These are phyloP conservation scores for Caloenas nicobarica DNA, from an alignment of 2,113 vertebrate genomes.

Conservation along the genomic window DNA sequence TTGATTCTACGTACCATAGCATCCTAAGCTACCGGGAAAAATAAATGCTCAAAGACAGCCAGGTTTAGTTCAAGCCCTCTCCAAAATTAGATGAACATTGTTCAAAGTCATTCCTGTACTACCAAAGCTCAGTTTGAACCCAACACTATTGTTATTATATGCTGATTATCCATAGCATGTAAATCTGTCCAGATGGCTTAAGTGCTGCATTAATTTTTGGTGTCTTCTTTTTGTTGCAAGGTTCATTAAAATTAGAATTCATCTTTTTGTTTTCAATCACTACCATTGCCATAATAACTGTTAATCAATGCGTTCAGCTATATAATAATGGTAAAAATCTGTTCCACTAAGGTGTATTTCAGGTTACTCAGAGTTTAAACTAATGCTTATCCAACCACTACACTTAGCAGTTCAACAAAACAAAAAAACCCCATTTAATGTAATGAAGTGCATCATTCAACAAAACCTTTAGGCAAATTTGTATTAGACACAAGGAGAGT, in stretches of 20 bases:
- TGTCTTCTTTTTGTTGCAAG: neutral
- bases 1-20: rapidly evolving
- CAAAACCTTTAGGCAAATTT: neutral
- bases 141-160: neutral
- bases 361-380: neutral
- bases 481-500: neutral
- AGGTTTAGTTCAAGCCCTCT: neutral
- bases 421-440: neutral
- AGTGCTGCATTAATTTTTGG: neutral
- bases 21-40: neutral
- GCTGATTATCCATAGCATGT: neutral
- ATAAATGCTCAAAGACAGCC: neutral
- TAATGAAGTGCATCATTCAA: neutral
- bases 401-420: neutral
- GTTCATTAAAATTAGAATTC: neutral
- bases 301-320: neutral
- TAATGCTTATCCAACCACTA: neutral
- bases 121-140: neutral
- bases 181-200: neutral
- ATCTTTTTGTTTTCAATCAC: neutral
- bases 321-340: neutral
- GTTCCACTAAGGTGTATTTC: neutral
- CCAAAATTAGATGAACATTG: neutral
- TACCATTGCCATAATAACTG: neutral
- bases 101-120: neutral